Evolutionary conservation across 2,797 vertebrate genomes (phyloP), one percentile per base, ranked within the genome.

Genomic region (Tamandua tetradactyla): DNA sequence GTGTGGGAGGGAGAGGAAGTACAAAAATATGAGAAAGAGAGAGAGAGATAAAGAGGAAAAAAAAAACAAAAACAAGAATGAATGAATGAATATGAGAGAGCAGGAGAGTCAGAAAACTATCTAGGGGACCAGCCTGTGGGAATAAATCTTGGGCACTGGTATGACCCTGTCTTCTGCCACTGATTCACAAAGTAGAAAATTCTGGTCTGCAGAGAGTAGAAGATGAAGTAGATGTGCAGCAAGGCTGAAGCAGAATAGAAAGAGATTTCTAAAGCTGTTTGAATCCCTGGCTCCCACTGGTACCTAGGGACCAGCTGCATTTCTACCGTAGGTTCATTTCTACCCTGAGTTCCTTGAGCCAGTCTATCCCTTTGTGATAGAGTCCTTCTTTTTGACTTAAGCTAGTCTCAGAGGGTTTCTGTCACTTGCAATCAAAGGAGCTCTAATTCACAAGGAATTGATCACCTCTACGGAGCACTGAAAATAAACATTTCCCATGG

Each of bases 361-460:
- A 37, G 37, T 69, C 37, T 71, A 25, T 71, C 25, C 32, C 42
- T 12, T n/a, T 76, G n/a, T 23, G 37, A 72, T 30, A 55, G 78
- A 84, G 44, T 30, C 11, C 69, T 17, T 79, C 42, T 87, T 81
- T 94, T 59, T 23, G 37, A 40, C 27, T 64, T 83, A 42, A 68
- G 47, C 22, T 23, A 42, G 7, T 82, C 59, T 94, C 61, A 40
- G 11, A 81, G 87, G 32, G 64, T 95, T 93, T 83, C 69, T 75
- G 80, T 66, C 87, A 72, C 71, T 93, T 91, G 62, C 4, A 5
- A 47, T 94, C 35, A 80, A 59, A 93, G 74, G 32, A 78, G 35
- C 52, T 40, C 40, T 59, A 61, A 55, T 72, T 49, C 61, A 37
- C 23, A 66, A 83, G 37, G 59, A 87, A 93, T 71, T 1, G 11